Conservation (phyloP, 2,113 vertebrate genomes). For the Alexandromys fortis region DNA sequence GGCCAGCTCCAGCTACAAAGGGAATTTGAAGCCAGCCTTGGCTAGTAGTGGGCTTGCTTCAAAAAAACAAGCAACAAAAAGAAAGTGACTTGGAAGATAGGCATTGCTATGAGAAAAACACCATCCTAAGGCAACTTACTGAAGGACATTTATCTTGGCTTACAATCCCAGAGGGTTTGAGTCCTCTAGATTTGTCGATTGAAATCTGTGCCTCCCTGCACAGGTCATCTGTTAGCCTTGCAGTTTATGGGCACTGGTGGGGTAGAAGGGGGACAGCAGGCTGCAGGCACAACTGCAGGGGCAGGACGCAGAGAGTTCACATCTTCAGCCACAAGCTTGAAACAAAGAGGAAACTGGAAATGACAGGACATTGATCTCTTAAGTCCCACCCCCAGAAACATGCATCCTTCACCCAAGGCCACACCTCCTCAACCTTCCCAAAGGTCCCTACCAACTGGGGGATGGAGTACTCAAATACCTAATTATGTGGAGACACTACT, state of each 20-base stretch:
- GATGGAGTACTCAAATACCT: not conserved
- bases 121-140: not conserved
- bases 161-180: not conserved
- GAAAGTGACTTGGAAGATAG: not conserved
- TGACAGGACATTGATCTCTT: not conserved
- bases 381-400: not conserved
- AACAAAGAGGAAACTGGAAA: not conserved
- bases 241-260: no score
- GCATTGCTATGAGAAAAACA: not conserved
- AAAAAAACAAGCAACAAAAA: not conserved
- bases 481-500: not conserved
- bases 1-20: not conserved
- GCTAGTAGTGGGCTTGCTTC: not conserved
- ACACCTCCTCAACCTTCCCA: not conserved
- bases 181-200: not conserved
- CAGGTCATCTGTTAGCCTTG: not conserved
- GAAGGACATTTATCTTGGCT: not conserved
- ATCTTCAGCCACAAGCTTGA: not conserved
- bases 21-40: not conserved
- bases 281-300: not conserved
- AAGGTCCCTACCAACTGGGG: not conserved
- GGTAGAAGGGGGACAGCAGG: no score
- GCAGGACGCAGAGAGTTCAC: not conserved
- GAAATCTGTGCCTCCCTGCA: not conserved
- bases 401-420: not conserved